phyloP scores from a whole-genome alignment of 1,140 invertebrate genomes.

The Lepidurus arcticus region DNA sequence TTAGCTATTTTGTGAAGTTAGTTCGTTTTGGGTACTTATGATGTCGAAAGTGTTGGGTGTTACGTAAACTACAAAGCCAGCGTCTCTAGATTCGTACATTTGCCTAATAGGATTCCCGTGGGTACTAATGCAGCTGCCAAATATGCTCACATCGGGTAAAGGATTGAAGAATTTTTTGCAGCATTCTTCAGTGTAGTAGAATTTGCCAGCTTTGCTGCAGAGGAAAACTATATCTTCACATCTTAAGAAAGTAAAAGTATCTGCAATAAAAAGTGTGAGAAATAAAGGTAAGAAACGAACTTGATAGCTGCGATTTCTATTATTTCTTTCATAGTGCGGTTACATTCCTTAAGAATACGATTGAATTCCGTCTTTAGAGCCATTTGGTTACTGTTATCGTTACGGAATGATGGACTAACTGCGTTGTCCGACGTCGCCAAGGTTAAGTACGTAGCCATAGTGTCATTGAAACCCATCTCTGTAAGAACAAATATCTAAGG shows the following conservation, averaged over 20 bases:
- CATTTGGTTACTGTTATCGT: neutral
- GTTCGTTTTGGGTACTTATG: neutral
- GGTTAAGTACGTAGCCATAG: conserved; percentile 28
- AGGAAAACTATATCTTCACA: conserved; percentile 25
- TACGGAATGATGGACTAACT: neutral
- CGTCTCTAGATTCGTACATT: neutral
- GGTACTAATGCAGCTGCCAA: neutral
- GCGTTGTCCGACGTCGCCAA: conserved; percentile 19
- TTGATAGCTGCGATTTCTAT: conserved; percentile 26
- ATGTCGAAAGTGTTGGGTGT: neutral
- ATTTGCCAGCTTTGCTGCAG: neutral
- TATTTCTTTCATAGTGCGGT: neutral
- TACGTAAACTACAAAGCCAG: conserved; percentile 17
- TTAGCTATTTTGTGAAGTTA: neutral
- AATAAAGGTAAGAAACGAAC: neutral
- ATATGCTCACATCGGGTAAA: neutral
- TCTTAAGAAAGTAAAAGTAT: neutral
- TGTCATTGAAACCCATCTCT: conserved; percentile 31
- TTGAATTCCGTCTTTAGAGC: conserved; percentile 18
- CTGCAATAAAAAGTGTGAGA: neutral
- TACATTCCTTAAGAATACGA: neutral
- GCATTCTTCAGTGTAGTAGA: conserved; percentile 26
- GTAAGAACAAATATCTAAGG: neutral
- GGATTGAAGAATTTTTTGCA: conserved; percentile 20
- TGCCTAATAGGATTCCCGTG: neutral